A percentile compares a stretch with the other conserved stretches of the same genome.
Conservation (phyloP, 2,113 vertebrate species). For the Nettapus auritus region DNA sequence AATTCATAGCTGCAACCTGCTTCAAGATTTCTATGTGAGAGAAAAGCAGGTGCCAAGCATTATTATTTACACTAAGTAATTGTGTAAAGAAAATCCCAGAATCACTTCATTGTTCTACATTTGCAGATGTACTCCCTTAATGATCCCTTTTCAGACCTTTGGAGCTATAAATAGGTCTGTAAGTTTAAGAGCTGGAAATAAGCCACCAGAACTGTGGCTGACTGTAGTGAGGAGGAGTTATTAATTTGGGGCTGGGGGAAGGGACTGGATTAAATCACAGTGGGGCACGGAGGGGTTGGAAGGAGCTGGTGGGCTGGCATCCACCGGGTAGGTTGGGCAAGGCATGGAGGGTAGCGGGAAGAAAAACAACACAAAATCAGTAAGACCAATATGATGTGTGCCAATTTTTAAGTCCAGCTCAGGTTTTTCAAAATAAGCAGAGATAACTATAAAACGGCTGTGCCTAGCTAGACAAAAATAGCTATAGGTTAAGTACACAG, state of each 20-base stretch:
- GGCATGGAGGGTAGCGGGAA: background rate
- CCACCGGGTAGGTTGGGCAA: fast-evolving
- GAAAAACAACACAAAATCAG: constrained; percentile 13
- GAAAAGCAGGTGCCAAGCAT: constrained; percentile 41
- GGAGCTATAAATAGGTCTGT: background rate
- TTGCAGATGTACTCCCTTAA: background rate
- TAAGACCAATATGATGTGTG: fast-evolving
- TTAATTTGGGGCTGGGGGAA: background rate
- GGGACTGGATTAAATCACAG: background rate
- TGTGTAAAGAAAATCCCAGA: background rate
- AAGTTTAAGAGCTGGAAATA: constrained; percentile 37
- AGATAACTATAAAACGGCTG: background rate
- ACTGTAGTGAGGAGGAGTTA: background rate
- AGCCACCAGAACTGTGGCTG: background rate
- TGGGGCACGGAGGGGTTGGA: background rate
- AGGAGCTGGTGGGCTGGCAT: background rate
- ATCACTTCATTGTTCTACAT: constrained; percentile 23
- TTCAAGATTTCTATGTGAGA: background rate
- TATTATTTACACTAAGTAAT: constrained; percentile 42
- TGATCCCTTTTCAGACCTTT: constrained; percentile 19
- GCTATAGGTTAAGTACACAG: background rate
- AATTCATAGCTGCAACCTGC: background rate
- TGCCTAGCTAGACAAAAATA: constrained; percentile 13
- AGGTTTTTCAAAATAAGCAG: constrained; percentile 32
- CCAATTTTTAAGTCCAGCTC: background rate